Evolutionary conservation across 2,113 vertebrate species (phyloP), one percentile per base, ranked within the genome.

Genomic region (Clarias magur): DNA sequence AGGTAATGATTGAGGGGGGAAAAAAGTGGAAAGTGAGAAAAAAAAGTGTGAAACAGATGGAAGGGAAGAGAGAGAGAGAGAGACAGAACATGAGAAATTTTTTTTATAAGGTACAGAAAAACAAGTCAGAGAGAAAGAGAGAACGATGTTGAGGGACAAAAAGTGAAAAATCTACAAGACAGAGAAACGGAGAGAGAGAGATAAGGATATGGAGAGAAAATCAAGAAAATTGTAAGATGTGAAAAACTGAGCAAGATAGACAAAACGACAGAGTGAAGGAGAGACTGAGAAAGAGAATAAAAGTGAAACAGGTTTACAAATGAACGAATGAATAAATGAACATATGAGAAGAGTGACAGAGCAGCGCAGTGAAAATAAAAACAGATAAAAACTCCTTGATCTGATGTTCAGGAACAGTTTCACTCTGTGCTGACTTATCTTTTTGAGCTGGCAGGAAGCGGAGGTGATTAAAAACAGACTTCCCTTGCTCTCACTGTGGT

Each of bases 401-500:
- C 72, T 53, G 72, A 54, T 3, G 48, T 78, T 78, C 25, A 56
- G 48, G 53, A 56, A 54, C 23, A 27, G 75, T 79, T 79, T 63
- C 34, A 25, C 60, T 63, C 8, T 82, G 42, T 13, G 38, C 21
- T 11, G 42, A 59, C 59, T 72, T 17, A 23, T 60, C n/a, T 89
- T 27, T 38, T 54, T 84, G 10, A 65, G 86, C 60, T 70, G 73
- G 76, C 85, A 84, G 85, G 81, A 86, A 89, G 57, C 68, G 25
- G 86, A 68, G 84, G 42, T 53, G 82, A 87, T 87, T 81, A 68
- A 89, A 89, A 86, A 86, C 85, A 84, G 82, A 82, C 83, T 68
- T 85, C 65, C 30, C 85, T 87, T 30, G 59, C 80, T 68, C 62
- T 21, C 75, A 54, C 70, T 87, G 79, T 87, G 86, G 78, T 87